Evolutionary conservation across 2,797 vertebrate species (phyloP).

Genomic region (Limnodromus scolopaceus): DNA sequence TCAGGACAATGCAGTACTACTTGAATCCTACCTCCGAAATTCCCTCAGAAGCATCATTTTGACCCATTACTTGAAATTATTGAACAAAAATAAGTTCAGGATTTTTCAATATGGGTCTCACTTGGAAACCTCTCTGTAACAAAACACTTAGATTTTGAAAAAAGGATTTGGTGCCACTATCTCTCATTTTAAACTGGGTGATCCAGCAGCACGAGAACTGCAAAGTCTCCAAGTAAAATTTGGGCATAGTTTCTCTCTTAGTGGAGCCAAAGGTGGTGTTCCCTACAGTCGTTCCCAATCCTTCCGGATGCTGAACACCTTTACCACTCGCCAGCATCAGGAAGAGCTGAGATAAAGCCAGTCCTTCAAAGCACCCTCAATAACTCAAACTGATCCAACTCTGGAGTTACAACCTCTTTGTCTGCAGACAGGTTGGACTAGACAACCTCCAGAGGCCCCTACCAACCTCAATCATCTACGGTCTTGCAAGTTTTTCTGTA

Average conservation of each 20-base stretch:
- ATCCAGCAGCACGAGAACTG: background rate
- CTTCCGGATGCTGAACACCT: background rate
- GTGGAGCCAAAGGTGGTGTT: background rate
- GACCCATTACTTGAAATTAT: background rate
- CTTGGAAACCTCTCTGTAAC: background rate
- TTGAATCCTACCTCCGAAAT: background rate
- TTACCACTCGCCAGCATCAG: background rate
- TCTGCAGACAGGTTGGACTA: background rate
- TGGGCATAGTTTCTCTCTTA: background rate
- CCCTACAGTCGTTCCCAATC: background rate
- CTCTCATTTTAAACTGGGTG: background rate
- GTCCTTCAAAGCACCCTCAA: background rate
- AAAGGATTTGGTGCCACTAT: background rate
- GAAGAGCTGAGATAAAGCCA: background rate
- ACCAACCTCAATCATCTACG: background rate
- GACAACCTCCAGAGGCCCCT: background rate
- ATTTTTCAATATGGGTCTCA: background rate
- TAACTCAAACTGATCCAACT: background rate
- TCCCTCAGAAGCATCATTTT: background rate
- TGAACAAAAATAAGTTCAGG: background rate
- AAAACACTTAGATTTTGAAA: background rate
- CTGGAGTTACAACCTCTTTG: background rate
- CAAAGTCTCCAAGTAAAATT: background rate
- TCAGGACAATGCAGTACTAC: background rate
- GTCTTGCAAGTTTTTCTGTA: background rate